Evolutionary conservation across 2,888 invertebrate species (phyloP).

Genomic region (Scaptomyza flava): DNA sequence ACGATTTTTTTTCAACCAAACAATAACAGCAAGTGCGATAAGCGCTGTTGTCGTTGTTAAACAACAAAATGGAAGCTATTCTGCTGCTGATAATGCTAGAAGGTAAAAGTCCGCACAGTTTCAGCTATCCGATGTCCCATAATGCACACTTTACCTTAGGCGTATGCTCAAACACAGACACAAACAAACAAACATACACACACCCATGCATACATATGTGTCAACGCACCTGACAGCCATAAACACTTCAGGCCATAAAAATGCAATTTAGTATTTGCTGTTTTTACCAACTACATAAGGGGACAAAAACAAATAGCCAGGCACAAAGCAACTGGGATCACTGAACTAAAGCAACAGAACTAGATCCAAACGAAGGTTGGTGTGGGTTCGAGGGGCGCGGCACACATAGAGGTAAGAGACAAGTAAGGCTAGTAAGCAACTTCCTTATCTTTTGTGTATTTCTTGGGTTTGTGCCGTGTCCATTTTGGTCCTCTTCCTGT

Average conservation of each 20-base stretch:
- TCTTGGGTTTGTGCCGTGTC: slow-evolving; percentile 9
- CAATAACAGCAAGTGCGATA: slow-evolving; percentile 19
- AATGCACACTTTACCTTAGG: slow-evolving; percentile 55
- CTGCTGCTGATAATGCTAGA: slow-evolving; percentile 4
- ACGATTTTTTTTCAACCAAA: neutral
- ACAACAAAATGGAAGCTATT: slow-evolving; percentile 16
- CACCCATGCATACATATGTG: neutral
- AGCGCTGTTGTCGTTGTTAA: slow-evolving; percentile 26
- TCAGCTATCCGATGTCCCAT: slow-evolving; percentile 70
- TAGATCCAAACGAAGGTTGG: slow-evolving; percentile 28
- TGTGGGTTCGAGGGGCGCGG: slow-evolving; percentile 2
- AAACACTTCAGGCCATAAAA: slow-evolving; percentile 69
- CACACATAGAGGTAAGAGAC: neutral
- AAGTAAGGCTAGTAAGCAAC: slow-evolving; percentile 23
- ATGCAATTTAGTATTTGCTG: slow-evolving; percentile 73
- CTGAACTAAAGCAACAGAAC: slow-evolving; percentile 50
- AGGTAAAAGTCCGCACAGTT: slow-evolving; percentile 25
- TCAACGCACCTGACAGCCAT: slow-evolving; percentile 24
- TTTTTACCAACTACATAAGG: slow-evolving; percentile 37
- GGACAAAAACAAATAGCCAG: slow-evolving; percentile 31
- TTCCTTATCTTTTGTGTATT: slow-evolving; percentile 37
- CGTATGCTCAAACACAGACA: neutral
- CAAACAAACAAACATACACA: neutral
- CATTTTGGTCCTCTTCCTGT: slow-evolving; percentile 34
- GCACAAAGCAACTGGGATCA: slow-evolving; percentile 57